Evolutionary conservation across 2,888 invertebrate genomes (phyloP).

Genomic region (Luperina nickerlii): DNA sequence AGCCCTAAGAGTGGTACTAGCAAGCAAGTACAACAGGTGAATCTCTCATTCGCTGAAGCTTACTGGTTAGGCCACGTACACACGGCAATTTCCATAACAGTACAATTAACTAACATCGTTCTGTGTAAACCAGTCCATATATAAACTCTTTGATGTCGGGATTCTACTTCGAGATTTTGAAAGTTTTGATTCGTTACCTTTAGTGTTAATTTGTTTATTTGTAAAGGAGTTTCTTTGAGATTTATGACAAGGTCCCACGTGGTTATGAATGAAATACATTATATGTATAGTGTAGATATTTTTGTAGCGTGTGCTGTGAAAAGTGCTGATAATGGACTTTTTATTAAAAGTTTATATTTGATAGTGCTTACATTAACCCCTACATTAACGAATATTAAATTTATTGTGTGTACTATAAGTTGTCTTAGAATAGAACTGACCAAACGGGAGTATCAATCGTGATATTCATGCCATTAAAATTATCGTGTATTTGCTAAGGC

Average conservation of each 20-base stretch:
- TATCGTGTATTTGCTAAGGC: too few species aligned
- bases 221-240: slow-evolving; percentile 17
- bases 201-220: slow-evolving; percentile 40
- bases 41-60: slow-evolving; percentile 28
- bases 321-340: neutral
- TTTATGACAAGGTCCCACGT: slow-evolving; percentile 27
- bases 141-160: slow-evolving; percentile 63
- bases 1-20: neutral
- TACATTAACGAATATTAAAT: too few species aligned
- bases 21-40: slow-evolving; percentile 36
- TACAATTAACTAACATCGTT: slow-evolving; percentile 57
- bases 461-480: too few species aligned
- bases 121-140: slow-evolving; percentile 47
- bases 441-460: too few species aligned
- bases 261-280: slow-evolving; percentile 22
- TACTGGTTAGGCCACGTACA: slow-evolving; percentile 18
- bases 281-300: neutral
- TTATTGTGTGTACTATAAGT: too few species aligned
- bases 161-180: slow-evolving; percentile 26
- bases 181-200: slow-evolving; percentile 33
- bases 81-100: slow-evolving; percentile 35
- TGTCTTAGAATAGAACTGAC: too few species aligned
- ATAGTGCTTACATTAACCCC: neutral
- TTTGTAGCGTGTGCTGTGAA: neutral
- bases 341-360: neutral